These are phyloP conservation scores for Tortrix viridana DNA, from an alignment of 2,888 invertebrate genomes.

Conservation along the genomic window DNA sequence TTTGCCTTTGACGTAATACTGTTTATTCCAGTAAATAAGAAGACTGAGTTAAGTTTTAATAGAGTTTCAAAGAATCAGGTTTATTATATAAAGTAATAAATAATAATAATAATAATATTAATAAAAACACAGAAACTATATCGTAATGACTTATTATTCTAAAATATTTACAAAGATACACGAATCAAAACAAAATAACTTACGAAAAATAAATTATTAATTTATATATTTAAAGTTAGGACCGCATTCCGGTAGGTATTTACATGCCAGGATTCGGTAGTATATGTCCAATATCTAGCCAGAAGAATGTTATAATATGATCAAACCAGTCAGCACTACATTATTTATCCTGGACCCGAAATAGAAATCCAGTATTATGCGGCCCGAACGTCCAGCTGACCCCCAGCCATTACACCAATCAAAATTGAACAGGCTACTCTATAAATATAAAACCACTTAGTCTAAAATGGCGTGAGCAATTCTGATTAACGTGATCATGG, in stretches of 20 bases:
- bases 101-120: constrained; percentile 25
- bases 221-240: constrained; percentile 23
- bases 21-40: neutral
- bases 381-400: neutral
- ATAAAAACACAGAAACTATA: constrained; percentile 45
- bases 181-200: constrained; percentile 76
- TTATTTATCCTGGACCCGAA: too few species aligned
- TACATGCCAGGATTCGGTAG: neutral
- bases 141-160: constrained; percentile 58
- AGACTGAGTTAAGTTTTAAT: constrained; percentile 33
- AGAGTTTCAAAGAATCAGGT: constrained; percentile 5
- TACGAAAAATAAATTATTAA: constrained; percentile 67
- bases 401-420: constrained; percentile 9
- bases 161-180: constrained; percentile 69
- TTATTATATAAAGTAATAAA: too few species aligned
- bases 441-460: neutral
- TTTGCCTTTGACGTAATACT: neutral
- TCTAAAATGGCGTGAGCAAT: constrained; percentile 2
- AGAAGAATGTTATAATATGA: too few species aligned
- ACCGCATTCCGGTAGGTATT: constrained; percentile 9
- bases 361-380: neutral
- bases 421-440: constrained; percentile 10
- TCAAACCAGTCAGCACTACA: too few species aligned
- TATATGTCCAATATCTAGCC: too few species aligned
- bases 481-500: constrained; percentile 4